A percentile compares a stretch with the other conserved stretches of the same genome.
Evolutionary conservation across 1,140 invertebrate genomes (phyloP).

Genomic region (Caenorhabditis inopinata): DNA sequence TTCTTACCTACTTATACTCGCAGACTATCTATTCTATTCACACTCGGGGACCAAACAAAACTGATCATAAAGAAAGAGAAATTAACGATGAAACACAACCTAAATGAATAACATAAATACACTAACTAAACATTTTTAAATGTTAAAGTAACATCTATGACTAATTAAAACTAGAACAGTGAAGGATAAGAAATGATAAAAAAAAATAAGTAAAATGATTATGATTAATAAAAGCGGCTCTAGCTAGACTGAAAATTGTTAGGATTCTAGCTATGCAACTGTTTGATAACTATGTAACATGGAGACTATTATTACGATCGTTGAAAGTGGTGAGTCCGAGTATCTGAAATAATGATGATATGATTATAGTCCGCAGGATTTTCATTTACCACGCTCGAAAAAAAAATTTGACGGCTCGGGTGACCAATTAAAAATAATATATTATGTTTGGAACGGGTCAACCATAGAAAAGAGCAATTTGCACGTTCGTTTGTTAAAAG

Average conservation of each 20-base stretch:
- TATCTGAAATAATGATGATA: background rate
- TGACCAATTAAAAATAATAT: too few relatives aligned
- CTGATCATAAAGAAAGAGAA: background rate
- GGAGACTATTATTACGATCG: background rate
- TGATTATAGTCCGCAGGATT: too few relatives aligned
- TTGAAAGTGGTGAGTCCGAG: constrained; percentile 4
- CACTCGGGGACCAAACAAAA: background rate
- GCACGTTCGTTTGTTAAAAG: too few relatives aligned
- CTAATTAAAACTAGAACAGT: background rate
- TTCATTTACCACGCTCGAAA: too few relatives aligned
- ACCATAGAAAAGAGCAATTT: too few relatives aligned
- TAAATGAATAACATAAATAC: background rate
- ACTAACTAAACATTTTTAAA: background rate
- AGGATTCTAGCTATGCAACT: background rate
- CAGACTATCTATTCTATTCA: constrained; percentile 9
- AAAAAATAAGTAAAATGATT: background rate
- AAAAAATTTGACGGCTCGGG: too few relatives aligned
- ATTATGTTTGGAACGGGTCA: too few relatives aligned
- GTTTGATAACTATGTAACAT: background rate
- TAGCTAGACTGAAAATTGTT: background rate
- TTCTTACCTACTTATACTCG: too few relatives aligned
- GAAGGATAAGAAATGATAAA: background rate
- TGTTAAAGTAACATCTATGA: background rate
- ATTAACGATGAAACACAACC: background rate
- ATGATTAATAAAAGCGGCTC: background rate